Percentiles rank a stretch among this genome's conserved stretches.
These are phyloP conservation scores for Habrosyne pyritoides DNA, from an alignment of 2,888 invertebrate species.

Conservation along the genomic window DNA sequence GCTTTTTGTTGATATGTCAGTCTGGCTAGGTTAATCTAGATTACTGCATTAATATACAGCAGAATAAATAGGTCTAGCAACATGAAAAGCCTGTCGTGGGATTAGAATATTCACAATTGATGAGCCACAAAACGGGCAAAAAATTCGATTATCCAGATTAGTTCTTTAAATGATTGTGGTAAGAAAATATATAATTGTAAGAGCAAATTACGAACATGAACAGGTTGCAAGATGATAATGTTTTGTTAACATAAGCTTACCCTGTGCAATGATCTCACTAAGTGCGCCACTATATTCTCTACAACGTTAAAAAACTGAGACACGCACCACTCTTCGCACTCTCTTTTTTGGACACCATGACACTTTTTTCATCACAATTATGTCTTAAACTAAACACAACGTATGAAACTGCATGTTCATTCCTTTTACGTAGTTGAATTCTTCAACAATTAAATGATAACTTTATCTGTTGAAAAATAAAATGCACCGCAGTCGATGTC, in stretches of 20 bases:
- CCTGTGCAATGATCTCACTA: slow-evolving; percentile 50
- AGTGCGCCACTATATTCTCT: slow-evolving; percentile 54
- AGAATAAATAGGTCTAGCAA: neutral
- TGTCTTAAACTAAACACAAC: neutral
- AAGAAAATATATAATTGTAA: slow-evolving; percentile 14
- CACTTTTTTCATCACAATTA: slow-evolving; percentile 54
- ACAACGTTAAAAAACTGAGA: slow-evolving; percentile 34
- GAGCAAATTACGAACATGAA: slow-evolving; percentile 12
- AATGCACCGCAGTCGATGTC: slow-evolving; percentile 38
- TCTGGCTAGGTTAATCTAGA: neutral
- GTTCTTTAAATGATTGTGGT: slow-evolving; percentile 8
- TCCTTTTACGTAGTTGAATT: slow-evolving; percentile 3
- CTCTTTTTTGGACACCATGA: slow-evolving; percentile 62
- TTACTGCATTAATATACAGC: neutral
- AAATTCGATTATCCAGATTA: neutral
- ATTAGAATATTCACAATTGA: neutral
- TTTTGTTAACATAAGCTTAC: slow-evolving; percentile 28
- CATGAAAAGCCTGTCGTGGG: neutral
- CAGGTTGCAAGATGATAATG: slow-evolving; percentile 22
- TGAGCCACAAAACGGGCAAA: neutral
- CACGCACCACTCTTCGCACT: slow-evolving; percentile 70
- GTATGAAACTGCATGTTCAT: neutral
- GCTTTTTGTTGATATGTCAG: too few species aligned
- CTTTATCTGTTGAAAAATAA: slow-evolving; percentile 13
- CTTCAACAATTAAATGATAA: slow-evolving; percentile 11